Percentiles rank a stretch among this genome's conserved stretches.
Evolutionary conservation across 1,140 invertebrate species (phyloP).

Genomic region (Lasioglossum albipes): DNA sequence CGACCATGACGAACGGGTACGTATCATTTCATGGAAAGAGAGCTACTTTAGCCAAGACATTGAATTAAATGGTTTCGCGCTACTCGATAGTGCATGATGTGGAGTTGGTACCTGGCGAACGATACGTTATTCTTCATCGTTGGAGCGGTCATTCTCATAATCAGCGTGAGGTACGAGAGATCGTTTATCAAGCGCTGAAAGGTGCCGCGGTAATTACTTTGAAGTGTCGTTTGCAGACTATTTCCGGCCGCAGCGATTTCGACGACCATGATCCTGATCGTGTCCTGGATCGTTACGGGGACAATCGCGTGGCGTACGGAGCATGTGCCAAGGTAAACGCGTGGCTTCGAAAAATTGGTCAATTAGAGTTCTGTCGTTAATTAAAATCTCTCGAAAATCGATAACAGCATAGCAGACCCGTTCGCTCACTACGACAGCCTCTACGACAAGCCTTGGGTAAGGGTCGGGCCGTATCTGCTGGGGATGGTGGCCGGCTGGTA

Average conservation of each 20-base stretch:
- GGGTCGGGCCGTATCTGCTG: constrained; percentile 76
- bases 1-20: constrained; percentile 72
- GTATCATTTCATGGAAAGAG: not conserved
- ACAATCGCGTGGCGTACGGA: constrained; percentile 69
- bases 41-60: not conserved
- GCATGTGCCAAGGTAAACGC: constrained; percentile 70
- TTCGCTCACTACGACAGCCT: constrained; percentile 77
- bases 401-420: constrained; percentile 74
- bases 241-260: constrained; percentile 64
- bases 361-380: not conserved
- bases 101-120: constrained; percentile 76
- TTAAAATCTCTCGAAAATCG: not conserved
- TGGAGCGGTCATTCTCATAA: constrained; percentile 70
- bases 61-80: not conserved
- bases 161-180: constrained; percentile 65
- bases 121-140: constrained; percentile 75
- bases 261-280: constrained; percentile 67
- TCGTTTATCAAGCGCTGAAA: not conserved
- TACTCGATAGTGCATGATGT: constrained; percentile 70
- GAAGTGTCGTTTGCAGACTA: constrained; percentile 59
- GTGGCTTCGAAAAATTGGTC: not conserved
- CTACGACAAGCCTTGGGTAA: constrained; percentile 77
- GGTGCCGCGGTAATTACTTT: not conserved
- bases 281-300: constrained; percentile 74
- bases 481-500: constrained; percentile 76